Conservation (phyloP, 2,113 vertebrate genomes). For the Alethe castanea region DNA sequence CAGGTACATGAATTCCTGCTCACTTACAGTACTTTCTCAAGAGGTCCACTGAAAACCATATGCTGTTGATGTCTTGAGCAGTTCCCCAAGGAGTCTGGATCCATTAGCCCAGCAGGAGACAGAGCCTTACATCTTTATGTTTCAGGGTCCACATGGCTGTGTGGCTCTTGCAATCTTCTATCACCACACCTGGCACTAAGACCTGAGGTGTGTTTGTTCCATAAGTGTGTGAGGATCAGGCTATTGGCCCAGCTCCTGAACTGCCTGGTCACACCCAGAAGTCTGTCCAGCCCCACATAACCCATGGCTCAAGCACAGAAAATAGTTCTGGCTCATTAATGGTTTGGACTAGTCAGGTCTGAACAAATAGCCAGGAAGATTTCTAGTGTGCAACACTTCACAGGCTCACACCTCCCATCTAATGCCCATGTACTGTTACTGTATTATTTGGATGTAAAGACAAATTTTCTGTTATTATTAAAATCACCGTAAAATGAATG, state of each 20-base stretch:
- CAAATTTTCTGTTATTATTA: not conserved
- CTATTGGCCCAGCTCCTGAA: not conserved
- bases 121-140: not conserved
- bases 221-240: fast-evolving
- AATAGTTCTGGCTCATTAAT: not conserved
- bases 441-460: not conserved
- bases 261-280: not conserved
- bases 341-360: fast-evolving
- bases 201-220: not conserved
- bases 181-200: not conserved
- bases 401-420: not conserved
- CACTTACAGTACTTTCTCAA: not conserved
- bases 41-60: not conserved
- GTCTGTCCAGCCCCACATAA: not conserved
- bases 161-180: not conserved
- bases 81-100: not conserved
- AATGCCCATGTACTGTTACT: not conserved
- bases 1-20: not conserved
- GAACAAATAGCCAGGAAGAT: not conserved
- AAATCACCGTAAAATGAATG: not conserved
- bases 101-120: not conserved
- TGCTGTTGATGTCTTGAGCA: not conserved
- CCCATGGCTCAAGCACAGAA: not conserved
- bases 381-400: not conserved
- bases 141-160: not conserved